phyloP scores from a whole-genome alignment of 2,113 vertebrate species.

The Tringa solitaria region DNA sequence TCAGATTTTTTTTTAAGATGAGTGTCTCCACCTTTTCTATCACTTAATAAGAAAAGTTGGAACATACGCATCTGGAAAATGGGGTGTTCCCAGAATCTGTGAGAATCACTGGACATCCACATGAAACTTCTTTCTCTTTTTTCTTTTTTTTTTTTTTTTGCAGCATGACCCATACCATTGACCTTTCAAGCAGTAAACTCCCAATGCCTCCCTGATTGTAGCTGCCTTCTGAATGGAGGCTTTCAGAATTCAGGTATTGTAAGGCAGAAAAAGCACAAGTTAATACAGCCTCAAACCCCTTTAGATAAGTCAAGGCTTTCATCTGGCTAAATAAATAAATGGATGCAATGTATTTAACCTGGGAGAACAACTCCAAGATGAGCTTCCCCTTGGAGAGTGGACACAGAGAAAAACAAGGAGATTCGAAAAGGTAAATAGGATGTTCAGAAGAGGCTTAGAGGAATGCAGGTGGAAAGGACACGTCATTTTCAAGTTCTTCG shows the following conservation, averaged over 20 bases:
- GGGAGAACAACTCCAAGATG: background rate
- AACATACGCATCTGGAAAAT: background rate
- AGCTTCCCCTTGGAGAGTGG: background rate
- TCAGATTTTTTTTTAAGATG: background rate
- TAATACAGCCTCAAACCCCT: background rate
- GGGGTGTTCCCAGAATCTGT: background rate
- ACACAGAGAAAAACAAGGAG: background rate
- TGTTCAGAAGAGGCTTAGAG: background rate
- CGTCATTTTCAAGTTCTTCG: background rate
- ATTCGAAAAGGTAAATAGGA: background rate
- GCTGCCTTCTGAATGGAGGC: background rate
- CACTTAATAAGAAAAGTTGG: background rate
- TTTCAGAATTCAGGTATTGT: background rate
- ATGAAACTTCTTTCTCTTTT: background rate
- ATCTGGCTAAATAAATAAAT: background rate
- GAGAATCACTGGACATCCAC: background rate
- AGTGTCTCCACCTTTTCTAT: background rate
- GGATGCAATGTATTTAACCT: background rate
- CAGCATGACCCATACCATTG: background rate
- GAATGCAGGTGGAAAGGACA: background rate
- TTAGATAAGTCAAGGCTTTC: background rate
- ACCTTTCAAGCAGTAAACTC: background rate
- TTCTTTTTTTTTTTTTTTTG: background rate
- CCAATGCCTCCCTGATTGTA: background rate
- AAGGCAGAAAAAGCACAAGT: background rate